A percentile compares a stretch with the other conserved stretches of the same genome.
phyloP scores from a whole-genome alignment of 2,797 vertebrate species.

The Nasua narica region DNA sequence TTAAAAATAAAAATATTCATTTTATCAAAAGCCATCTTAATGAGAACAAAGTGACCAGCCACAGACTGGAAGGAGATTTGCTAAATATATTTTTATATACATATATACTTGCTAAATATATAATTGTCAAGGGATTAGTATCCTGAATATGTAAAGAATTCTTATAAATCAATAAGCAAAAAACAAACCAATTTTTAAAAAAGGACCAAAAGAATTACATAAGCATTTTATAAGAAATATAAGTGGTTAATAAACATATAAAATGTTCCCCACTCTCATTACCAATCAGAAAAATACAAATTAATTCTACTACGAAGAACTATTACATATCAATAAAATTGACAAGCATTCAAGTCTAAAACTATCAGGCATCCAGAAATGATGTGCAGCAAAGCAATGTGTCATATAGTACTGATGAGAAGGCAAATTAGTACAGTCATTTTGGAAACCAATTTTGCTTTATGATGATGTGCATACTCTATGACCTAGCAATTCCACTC shows the following conservation, averaged over 20 bases:
- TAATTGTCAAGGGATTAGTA: neutral
- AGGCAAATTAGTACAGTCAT: neutral
- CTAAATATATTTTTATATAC: neutral
- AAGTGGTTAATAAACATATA: neutral
- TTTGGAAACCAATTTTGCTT: neutral
- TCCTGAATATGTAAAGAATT: neutral
- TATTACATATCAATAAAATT: neutral
- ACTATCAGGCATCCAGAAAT: neutral
- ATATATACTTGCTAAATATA: neutral
- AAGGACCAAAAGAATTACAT: neutral
- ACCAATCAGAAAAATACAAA: conserved; percentile 1
- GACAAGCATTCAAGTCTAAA: neutral
- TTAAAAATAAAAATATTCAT: neutral
- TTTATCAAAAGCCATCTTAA: neutral
- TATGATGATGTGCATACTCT: neutral
- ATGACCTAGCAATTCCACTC: neutral
- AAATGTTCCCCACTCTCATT: neutral
- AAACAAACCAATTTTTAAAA: neutral
- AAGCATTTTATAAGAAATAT: neutral
- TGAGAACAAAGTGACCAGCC: neutral
- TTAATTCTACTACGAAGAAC: neutral
- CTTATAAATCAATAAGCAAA: neutral
- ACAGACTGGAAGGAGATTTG: neutral
- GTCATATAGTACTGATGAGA: neutral
- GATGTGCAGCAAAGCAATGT: neutral